Evolutionary conservation across 2,113 vertebrate species (phyloP).

Genomic region (Mirounga angustirostris): DNA sequence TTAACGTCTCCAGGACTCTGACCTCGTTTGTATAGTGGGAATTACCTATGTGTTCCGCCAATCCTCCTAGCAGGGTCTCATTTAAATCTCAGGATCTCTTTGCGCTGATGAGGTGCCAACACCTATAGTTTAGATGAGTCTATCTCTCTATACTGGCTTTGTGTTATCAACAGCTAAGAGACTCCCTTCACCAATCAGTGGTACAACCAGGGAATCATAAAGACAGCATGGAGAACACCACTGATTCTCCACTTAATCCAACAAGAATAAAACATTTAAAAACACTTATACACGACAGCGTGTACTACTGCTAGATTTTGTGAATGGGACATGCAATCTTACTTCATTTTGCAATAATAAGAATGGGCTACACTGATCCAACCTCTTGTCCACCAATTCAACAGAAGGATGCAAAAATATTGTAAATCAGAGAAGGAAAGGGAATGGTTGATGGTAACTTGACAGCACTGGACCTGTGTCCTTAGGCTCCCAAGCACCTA

Average conservation of each 20-base stretch:
- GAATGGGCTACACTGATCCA: neutral
- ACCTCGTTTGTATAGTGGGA: neutral
- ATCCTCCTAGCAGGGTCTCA: neutral
- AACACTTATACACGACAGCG: neutral
- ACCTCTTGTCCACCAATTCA: neutral
- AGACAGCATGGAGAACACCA: neutral
- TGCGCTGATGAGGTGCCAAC: neutral
- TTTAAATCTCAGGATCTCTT: neutral
- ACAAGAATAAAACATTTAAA: slow-evolving; percentile 14
- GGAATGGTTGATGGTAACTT: neutral
- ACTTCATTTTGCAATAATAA: neutral
- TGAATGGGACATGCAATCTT: neutral
- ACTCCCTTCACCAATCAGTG: neutral
- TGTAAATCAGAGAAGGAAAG: neutral
- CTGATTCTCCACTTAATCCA: neutral
- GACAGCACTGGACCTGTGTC: neutral
- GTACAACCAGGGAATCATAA: neutral
- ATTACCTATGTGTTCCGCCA: neutral
- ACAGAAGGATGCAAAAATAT: neutral
- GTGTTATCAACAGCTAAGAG: neutral
- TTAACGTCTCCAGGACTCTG: neutral
- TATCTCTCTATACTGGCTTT: neutral
- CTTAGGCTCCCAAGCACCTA: neutral
- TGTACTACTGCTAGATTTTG: neutral
- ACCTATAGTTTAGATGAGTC: neutral